Conservation (phyloP, 2,888 invertebrate species). For the Muscina levida region DNA sequence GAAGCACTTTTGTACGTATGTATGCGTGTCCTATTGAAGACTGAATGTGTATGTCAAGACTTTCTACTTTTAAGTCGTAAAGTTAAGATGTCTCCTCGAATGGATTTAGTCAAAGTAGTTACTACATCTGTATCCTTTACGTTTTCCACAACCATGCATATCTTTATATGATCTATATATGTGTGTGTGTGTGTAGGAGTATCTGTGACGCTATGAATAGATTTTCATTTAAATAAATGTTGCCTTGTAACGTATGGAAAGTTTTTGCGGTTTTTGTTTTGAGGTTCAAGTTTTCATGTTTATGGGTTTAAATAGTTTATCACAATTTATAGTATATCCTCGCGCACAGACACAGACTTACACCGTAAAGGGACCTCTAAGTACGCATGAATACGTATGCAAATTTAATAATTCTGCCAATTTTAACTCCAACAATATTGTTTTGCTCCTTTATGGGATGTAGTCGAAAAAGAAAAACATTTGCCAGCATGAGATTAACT, state of each 20-base stretch:
- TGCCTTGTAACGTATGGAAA: conserved; percentile 52
- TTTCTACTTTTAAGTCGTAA: conserved; percentile 34
- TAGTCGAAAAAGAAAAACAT: not conserved
- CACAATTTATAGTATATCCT: conserved; percentile 46
- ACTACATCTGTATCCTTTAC: not conserved
- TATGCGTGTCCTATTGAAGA: too few species aligned
- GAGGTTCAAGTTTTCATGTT: conserved; percentile 58
- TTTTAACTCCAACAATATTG: conserved; percentile 23
- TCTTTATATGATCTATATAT: too few species aligned
- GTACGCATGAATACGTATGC: conserved; percentile 21
- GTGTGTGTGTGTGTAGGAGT: not conserved
- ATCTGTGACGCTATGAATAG: conserved; percentile 27
- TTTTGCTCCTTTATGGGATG: not conserved
- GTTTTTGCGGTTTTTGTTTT: conserved; percentile 55
- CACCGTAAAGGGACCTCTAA: too few species aligned
- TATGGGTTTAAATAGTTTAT: conserved; percentile 58
- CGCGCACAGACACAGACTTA: conserved; percentile 1
- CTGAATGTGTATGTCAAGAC: not conserved
- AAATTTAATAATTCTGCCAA: conserved; percentile 37
- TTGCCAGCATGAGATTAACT: conserved; percentile 15
- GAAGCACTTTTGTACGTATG: too few species aligned
- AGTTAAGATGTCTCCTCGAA: conserved; percentile 18
- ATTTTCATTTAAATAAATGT: conserved; percentile 56
- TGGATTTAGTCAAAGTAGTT: conserved; percentile 8
- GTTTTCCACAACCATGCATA: not conserved